Percentiles rank a stretch among this genome's conserved stretches.
Conservation (phyloP, 1,140 invertebrate genomes). For the Drosophila quadrilineata region DNA sequence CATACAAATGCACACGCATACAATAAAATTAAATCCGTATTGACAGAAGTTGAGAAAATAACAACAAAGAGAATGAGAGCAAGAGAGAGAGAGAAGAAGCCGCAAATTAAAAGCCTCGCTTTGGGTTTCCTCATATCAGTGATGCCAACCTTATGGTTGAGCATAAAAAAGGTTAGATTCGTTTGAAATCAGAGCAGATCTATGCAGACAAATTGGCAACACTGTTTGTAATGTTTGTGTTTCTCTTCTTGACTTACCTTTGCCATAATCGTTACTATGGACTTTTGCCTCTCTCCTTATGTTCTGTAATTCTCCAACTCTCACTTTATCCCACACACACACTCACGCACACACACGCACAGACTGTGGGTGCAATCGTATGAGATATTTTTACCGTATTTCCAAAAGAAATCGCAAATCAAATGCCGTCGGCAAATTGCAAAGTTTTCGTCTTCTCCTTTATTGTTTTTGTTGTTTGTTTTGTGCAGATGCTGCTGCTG, state of each 20-base stretch:
- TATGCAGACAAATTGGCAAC: too few relatives aligned
- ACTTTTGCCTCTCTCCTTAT: not conserved
- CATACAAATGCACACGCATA: conserved; percentile 3
- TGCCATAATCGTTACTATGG: conserved; percentile 49
- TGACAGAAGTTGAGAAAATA: conserved; percentile 39
- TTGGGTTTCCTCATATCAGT: conserved; percentile 5
- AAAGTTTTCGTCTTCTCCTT: conserved; percentile 24
- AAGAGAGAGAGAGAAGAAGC: not conserved
- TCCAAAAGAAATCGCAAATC: too few relatives aligned
- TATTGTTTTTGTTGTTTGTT: conserved; percentile 17
- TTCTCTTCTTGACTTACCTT: too few relatives aligned
- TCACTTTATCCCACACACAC: too few relatives aligned
- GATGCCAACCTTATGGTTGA: too few relatives aligned
- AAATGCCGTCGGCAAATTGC: conserved; percentile 47
- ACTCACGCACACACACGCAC: too few relatives aligned
- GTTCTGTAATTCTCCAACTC: too few relatives aligned
- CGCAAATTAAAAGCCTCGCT: conserved; percentile 57
- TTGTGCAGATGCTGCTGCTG: not conserved
- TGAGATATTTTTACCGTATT: conserved; percentile 13
- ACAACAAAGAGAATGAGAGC: not conserved
- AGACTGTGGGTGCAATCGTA: too few relatives aligned
- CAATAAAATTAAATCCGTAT: conserved; percentile 65
- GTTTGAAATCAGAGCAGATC: too few relatives aligned
- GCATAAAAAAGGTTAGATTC: too few relatives aligned
- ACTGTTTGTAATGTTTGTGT: too few relatives aligned